These are phyloP conservation scores for Platygyra sinensis DNA, from an alignment of 64 coral and sea anemone species.

Conservation along the genomic window DNA sequence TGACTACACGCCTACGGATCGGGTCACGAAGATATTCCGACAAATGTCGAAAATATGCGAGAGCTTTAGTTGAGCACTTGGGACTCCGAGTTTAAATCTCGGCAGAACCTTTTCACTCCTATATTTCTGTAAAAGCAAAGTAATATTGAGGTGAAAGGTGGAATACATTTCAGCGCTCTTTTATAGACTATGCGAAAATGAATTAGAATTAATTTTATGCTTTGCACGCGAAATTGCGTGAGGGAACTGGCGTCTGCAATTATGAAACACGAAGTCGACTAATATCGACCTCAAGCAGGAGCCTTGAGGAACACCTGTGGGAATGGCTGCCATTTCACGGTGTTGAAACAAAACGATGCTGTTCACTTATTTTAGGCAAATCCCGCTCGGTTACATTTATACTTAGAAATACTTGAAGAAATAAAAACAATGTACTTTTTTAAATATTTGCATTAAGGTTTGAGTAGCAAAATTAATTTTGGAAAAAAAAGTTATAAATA, in stretches of 20 bases:
- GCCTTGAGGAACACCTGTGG: background rate
- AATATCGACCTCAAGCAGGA: background rate
- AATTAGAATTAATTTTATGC: no score
- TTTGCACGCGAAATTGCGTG: constrained; percentile 11
- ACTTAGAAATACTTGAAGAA: background rate
- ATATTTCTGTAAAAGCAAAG: background rate
- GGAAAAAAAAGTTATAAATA: no score
- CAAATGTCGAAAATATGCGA: constrained; percentile 14
- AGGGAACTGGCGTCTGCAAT: background rate
- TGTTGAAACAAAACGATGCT: background rate
- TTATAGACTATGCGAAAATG: no score
- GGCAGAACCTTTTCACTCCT: constrained; percentile 59
- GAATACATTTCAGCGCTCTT: no score
- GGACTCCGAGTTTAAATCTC: constrained; percentile 99
- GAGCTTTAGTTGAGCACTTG: constrained; percentile 72
- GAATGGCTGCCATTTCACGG: background rate
- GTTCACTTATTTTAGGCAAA: background rate
- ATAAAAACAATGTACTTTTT: background rate
- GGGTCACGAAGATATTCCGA: constrained; percentile 62
- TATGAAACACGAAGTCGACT: background rate
- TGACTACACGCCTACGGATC: constrained; percentile 84
- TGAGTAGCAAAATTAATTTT: no score
- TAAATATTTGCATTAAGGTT: no score
- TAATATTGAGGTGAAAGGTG: background rate
- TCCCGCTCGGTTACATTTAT: background rate